Evolutionary conservation across 2,888 invertebrate species (phyloP).

Genomic region (Rugalucina vietnamica): DNA sequence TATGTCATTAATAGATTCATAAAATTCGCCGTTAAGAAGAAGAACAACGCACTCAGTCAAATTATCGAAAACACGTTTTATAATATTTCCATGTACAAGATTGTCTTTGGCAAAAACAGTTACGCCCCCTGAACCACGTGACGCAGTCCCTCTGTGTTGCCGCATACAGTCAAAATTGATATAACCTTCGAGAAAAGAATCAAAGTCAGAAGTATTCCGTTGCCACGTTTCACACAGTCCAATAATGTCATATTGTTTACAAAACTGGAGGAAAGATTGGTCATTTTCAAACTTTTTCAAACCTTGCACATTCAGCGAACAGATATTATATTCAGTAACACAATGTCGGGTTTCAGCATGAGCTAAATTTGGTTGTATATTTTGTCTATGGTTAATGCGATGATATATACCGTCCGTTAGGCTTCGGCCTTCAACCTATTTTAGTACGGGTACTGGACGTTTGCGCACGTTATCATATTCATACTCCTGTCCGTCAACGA

Average conservation of each 20-base stretch:
- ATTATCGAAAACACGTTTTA: slow-evolving; percentile 5
- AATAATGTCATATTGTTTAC: slow-evolving; percentile 1
- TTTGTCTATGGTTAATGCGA: too few species aligned
- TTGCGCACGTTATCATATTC: too few species aligned
- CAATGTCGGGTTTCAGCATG: too few species aligned
- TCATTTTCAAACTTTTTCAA: slow-evolving; percentile 4
- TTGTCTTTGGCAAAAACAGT: slow-evolving; percentile 24
- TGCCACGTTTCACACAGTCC: slow-evolving; percentile 29
- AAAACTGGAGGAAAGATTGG: not conserved
- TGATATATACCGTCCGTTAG: too few species aligned
- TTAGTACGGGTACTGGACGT: too few species aligned
- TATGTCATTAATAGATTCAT: not conserved
- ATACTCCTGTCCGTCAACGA: too few species aligned
- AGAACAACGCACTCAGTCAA: slow-evolving; percentile 13
- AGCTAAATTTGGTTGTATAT: too few species aligned
- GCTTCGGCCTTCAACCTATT: too few species aligned
- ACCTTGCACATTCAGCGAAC: too few species aligned
- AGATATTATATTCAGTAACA: too few species aligned
- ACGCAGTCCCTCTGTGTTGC: not conserved
- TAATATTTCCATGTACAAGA: not conserved
- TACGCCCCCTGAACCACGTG: slow-evolving; percentile 27
- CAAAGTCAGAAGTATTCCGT: not conserved
- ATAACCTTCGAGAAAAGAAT: slow-evolving; percentile 13
- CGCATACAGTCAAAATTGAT: slow-evolving; percentile 28
- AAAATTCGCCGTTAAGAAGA: not conserved